Base-by-base conservation (phyloP, 2,113 vertebrate genomes). In the Coptodon bakossiorum region DNA sequence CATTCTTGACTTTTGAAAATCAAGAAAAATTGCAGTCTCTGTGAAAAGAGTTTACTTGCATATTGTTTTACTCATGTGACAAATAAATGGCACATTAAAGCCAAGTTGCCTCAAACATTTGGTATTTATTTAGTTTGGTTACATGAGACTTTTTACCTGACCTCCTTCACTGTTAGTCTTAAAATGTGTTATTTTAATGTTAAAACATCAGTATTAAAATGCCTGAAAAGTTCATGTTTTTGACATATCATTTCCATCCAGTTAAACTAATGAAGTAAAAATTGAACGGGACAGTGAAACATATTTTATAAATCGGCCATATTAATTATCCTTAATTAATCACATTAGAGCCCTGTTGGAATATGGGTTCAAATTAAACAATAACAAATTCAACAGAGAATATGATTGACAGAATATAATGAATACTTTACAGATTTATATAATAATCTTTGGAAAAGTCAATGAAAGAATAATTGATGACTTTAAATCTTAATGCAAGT, bases 401-500 rank as follows among this genome's bases (percentile, higher is more conserved):
- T 24, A 13, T 68, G 66, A 92, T 73, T 85, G 81, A 84, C 92
- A 84, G 53, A 87, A 59, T 87, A 85, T 50, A 84, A 88, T 83
- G 31, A 86, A 86, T 91, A 50, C 89, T 79, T 83, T 84, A 38
- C 12, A 73, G 38, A 80, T 87, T 90, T 84, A 59, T 59, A 27
- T 9, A 87, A 73, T 85, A 88, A 78, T 82, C 83, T 86, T 82
- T 76, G 34, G 3, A 48, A 86, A 87, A 83, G 31, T 56, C 81
- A 90, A 87, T 81, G n/a, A 90, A 83, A 40, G 5, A 89, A 84
- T 87, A 90, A 68, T 78, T 80, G 61, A 88, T 87, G 13, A 53
- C 71, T 88, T 81, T 86, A 85, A 90, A 82, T 80, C 80, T 83
- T 80, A 86, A 84, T 89, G 53, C 57, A 89, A 59, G n/a, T 91